Evolutionary conservation across 2,113 vertebrate genomes (phyloP).

Genomic region (Hyperoodon ampullatus): DNA sequence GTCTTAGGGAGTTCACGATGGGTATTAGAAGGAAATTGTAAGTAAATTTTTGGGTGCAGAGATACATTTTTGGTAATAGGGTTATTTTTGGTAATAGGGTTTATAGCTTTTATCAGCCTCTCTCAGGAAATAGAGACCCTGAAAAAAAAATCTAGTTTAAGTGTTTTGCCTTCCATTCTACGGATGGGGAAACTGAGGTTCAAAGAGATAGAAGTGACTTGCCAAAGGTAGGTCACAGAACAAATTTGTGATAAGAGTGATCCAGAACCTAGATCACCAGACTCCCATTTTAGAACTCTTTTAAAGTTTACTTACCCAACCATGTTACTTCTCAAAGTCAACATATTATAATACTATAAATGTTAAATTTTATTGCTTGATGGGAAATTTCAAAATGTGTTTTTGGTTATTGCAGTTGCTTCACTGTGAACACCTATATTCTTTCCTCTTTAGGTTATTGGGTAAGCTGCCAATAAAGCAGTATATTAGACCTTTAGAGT

Average conservation of each 20-base stretch:
- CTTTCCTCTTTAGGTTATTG: not conserved
- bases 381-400: not conserved
- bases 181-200: slow-evolving; percentile 2
- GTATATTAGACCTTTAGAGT: not conserved
- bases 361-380: not conserved
- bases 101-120: not conserved
- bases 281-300: not conserved
- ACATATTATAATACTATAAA: not conserved
- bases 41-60: not conserved
- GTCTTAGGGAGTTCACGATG: not conserved
- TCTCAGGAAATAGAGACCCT: not conserved
- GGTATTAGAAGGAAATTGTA: not conserved
- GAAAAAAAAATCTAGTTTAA: not conserved
- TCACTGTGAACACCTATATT: not conserved
- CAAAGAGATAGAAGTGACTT: slow-evolving; percentile 36
- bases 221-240: not conserved
- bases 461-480: not conserved
- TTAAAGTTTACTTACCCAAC: not conserved
- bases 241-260: not conserved
- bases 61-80: not conserved
- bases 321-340: slow-evolving; percentile 1
- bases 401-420: not conserved
- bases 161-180: not conserved
- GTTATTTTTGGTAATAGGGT: not conserved
- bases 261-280: not conserved